Evolutionary conservation across 1,140 invertebrate genomes (phyloP), one percentile per base, ranked within the genome.

Genomic region (Octopus sinensis): DNA sequence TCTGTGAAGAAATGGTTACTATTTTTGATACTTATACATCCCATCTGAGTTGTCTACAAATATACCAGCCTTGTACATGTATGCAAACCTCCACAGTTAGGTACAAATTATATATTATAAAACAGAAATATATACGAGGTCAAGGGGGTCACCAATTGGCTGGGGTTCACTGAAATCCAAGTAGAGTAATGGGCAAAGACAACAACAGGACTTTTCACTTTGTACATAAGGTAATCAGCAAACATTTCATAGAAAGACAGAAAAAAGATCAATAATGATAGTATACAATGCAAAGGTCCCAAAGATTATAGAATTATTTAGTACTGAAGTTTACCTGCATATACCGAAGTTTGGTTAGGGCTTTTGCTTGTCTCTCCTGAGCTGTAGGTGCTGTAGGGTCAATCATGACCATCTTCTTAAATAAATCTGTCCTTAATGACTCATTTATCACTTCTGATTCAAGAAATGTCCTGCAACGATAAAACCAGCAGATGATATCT

Each of bases 381-480:
- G 95, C 94, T 12, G 94, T 97, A 7, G 97, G 97, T 5, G 97
- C 97, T 82, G 93, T 92, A 30, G 95, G 93, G 89, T 98, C 97
- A 77, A 99, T 95, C 88, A 96, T 95, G 81, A 98, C 94, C 97
- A 99, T 98, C 92, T 99, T 99, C 84, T 98, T 96, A 91, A 98
- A 99, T 94, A 99, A 96, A 91, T 99, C 97, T 90, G 93, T 88
- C 30, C 90, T 78, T 75, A 87, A 80, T 5, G 85, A 83, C 53
- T 87, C 83, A 79, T 98, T 98, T 85, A 94, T 94, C 1, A 98
- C 97, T 93, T 98, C 97, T 1, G 95, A 94, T 90, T 98, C 97
- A 6, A 98, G 92, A 89, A 98, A 99, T 10, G 97, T 98, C 82
- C 92, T 91, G 83, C 82, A 88, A 85, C 79, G 76, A 68, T 53